phyloP scores from a whole-genome alignment of 2,888 invertebrate genomes.

The Epistrophe grossulariae region DNA sequence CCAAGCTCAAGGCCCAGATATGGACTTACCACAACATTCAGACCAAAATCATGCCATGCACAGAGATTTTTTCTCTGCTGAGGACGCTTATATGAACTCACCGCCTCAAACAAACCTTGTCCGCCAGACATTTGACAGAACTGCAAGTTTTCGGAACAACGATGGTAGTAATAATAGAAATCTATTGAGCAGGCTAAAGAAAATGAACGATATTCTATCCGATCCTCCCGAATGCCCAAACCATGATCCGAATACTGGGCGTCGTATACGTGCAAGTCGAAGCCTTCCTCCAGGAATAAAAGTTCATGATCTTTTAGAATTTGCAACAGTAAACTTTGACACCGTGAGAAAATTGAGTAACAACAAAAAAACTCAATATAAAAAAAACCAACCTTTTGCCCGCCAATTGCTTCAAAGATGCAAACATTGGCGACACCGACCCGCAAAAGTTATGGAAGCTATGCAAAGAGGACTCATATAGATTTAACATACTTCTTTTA shows the following conservation, averaged over 20 bases:
- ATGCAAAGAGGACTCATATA: background rate
- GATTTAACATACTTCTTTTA: background rate
- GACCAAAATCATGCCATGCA: background rate
- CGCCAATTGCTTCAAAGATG: slow-evolving; percentile 1
- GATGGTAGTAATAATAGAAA: background rate
- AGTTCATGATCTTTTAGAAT: background rate
- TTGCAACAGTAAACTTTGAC: background rate
- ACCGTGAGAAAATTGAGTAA: background rate
- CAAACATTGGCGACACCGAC: background rate
- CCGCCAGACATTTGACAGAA: background rate
- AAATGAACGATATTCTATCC: background rate
- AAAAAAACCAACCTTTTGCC: background rate
- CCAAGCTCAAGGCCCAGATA: background rate
- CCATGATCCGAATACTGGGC: background rate
- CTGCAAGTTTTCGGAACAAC: background rate
- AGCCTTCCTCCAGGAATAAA: background rate
- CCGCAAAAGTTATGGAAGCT: background rate
- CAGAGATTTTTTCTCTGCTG: background rate
- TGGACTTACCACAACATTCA: background rate
- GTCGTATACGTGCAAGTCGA: background rate
- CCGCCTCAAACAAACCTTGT: background rate
- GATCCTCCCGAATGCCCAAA: background rate
- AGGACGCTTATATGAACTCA: background rate
- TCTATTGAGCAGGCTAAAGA: background rate
- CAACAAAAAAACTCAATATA: background rate